Conservation (phyloP, 1,140 invertebrate genomes). For the Melitaea cinxia region DNA sequence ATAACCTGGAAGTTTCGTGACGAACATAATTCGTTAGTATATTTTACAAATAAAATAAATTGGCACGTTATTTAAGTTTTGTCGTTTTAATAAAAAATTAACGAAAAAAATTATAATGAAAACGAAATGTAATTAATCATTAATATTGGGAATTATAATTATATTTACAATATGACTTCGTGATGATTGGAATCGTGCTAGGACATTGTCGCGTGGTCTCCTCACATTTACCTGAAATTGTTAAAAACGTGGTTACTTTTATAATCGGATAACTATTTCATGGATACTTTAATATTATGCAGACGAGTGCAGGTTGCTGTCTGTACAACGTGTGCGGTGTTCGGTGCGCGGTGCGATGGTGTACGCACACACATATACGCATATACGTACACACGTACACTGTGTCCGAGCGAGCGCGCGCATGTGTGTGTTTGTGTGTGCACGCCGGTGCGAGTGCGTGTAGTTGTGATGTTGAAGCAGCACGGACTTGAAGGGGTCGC, state of each 20-base stretch:
- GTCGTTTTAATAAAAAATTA: slow-evolving; percentile 1
- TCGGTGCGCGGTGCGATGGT: no score
- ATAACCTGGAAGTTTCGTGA: not conserved
- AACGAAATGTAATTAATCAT: slow-evolving; percentile 7
- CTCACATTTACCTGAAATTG: slow-evolving; percentile 18
- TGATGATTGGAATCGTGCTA: slow-evolving; percentile 9
- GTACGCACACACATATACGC: no score
- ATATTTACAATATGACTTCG: slow-evolving; percentile 37
- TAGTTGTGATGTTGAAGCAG: no score
- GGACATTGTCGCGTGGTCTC: not conserved
- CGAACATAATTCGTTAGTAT: not conserved
- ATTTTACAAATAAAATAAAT: slow-evolving; percentile 26
- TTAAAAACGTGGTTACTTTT: not conserved
- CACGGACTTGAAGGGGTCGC: no score
- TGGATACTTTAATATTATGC: no score
- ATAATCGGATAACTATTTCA: not conserved
- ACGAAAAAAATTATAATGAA: slow-evolving; percentile 8
- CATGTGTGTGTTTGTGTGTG: no score
- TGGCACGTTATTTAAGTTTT: slow-evolving; percentile 27
- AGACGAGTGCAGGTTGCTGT: no score
- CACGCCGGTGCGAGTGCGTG: no score
- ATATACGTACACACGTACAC: no score
- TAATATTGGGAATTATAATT: slow-evolving; percentile 24
- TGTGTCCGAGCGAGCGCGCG: no score
- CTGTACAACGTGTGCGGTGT: no score